Base-by-base conservation (phyloP, 2,888 invertebrate species). In the Amphipyra tragopoginis region DNA sequence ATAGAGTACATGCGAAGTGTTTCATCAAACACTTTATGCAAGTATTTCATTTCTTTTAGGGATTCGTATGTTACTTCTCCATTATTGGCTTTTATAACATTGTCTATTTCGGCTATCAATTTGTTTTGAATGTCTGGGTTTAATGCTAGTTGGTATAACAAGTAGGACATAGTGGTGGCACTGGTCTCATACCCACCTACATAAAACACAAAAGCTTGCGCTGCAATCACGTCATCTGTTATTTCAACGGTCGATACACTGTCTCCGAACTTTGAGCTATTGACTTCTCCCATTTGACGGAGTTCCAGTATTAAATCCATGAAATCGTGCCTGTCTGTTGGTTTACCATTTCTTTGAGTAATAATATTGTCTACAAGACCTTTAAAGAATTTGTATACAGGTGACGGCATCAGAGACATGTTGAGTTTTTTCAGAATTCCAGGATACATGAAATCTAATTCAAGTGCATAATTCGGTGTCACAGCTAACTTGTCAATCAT, bases 1-100 rank as follows among this genome's bases (percentile, higher is more conserved):
- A 95, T 82, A 0, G 95, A 93, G 75, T 91, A 93, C 73, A 91
- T 84, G 8, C 95, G 85, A 1, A 95, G 81, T 0, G 93, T 93
- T 79, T 77, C 88, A 80, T 79, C 81, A 10, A 92, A 84, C 11
- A 89, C 89, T 79, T 86, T 86, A 14, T 89, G 87, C 55, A 94
- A 61, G 65, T 93, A 94, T 11, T 79, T 77, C 86, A 95, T 85
- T 21, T 91, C 90, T 21, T 76, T 80, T 9, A 95, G 45, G 0
- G 82, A 68, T 0, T 94, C 92, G 40, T 92, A 93, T 4, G 86
- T 86, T 15, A 94, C 49, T 61, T 88, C 65, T 0, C 87, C 89
- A 5, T 86, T 72, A 63, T 90, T 56, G 42, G 79, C 83, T 0
- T 75, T 45, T 6, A 90, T 63, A 5, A 86, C 82, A 36, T 77